These are phyloP conservation scores for Sphaerophoria taeniata DNA, from an alignment of 2,888 invertebrate species.

Conservation along the genomic window DNA sequence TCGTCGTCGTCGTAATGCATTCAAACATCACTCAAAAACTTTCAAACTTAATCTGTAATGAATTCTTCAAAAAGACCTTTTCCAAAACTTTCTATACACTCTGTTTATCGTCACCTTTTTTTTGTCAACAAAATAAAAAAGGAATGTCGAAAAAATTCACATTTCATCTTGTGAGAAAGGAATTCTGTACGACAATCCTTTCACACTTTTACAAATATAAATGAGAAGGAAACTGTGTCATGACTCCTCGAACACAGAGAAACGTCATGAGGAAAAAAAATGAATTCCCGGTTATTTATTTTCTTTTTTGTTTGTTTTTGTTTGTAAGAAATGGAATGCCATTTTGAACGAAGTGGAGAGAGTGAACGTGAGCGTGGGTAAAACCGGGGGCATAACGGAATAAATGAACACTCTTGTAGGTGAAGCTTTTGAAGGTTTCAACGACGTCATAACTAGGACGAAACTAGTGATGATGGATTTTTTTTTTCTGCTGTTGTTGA, in stretches of 20 bases:
- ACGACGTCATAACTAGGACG: constrained; percentile 69
- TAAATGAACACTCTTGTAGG: constrained; percentile 61
- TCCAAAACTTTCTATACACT: constrained; percentile 6
- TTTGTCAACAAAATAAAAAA: neutral
- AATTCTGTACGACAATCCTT: constrained; percentile 53
- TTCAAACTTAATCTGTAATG: constrained; percentile 13
- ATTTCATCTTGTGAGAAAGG: constrained; percentile 51
- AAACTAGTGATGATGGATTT: constrained; percentile 59
- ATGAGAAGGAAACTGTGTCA: constrained; percentile 64
- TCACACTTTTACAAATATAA: constrained; percentile 54
- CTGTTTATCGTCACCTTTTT: constrained; percentile 6
- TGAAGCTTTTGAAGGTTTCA: constrained; percentile 63
- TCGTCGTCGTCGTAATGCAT: neutral
- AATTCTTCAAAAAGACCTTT: neutral
- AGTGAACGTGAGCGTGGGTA: neutral
- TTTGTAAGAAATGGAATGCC: constrained; percentile 19
- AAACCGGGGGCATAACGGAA: constrained; percentile 1
- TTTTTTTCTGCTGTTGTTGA: neutral
- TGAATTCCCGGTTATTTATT: neutral
- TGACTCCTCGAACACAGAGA: constrained; percentile 44
- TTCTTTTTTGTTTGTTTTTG: constrained; percentile 5
- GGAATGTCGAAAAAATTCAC: constrained; percentile 22
- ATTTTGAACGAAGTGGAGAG: neutral
- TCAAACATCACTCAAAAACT: constrained; percentile 19
- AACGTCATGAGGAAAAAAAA: neutral